Evolutionary conservation across 2,888 invertebrate genomes (phyloP).

Genomic region (Sinodicranocentrus sp.): DNA sequence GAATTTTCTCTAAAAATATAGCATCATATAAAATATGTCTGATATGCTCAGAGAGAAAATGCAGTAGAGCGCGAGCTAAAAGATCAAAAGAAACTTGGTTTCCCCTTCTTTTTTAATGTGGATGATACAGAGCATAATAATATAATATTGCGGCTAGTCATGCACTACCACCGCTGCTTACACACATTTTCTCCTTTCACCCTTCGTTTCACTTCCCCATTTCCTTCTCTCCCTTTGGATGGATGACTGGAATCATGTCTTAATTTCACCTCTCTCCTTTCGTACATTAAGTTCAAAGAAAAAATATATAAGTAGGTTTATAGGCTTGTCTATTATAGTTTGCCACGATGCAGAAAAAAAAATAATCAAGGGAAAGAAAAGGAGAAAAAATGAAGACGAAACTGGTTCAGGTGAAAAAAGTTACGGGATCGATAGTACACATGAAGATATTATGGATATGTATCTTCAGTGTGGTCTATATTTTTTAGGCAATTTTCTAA

Average conservation of each 20-base stretch:
- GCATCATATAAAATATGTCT: too few relatives aligned
- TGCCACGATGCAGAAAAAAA: constrained; percentile 6
- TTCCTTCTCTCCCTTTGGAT: neutral
- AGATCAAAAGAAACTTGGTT: constrained; percentile 40
- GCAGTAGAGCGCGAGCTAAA: neutral
- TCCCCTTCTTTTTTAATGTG: constrained; percentile 33
- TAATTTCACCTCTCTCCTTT: constrained; percentile 12
- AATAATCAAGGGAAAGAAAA: constrained; percentile 10
- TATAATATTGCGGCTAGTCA: constrained; percentile 41
- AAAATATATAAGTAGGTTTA: constrained; percentile 28
- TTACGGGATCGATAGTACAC: neutral
- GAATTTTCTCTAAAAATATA: too few relatives aligned
- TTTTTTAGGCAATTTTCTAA: too few relatives aligned
- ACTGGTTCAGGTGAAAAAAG: constrained; percentile 26
- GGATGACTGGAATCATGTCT: constrained; percentile 30
- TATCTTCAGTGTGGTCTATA: too few relatives aligned
- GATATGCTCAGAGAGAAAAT: neutral
- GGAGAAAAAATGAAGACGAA: neutral
- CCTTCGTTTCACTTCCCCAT: constrained; percentile 21
- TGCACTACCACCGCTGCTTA: constrained; percentile 19
- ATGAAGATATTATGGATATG: too few relatives aligned
- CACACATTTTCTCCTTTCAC: constrained; percentile 12
- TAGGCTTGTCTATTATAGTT: constrained; percentile 7
- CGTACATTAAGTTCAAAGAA: neutral
- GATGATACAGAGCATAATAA: constrained; percentile 42